Base-by-base conservation (phyloP, 2,888 invertebrate species). In the Coenonympha glycerion region DNA sequence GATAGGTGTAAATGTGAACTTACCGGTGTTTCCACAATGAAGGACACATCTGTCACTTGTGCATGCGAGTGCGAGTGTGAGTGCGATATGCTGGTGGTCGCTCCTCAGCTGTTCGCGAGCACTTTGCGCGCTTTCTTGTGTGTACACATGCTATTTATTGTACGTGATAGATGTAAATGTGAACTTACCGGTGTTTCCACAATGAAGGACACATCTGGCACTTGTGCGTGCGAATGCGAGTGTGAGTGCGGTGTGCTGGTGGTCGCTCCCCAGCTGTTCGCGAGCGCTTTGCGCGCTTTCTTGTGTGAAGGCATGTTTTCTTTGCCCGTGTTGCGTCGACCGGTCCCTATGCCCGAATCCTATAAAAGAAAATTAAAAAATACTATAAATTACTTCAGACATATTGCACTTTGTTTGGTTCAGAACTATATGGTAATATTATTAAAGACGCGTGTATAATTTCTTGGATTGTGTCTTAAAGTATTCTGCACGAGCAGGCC, bases 41-140 rank as follows among this genome's bases (percentile, higher is more conserved):
- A 93, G 30, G 92, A 91, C 59, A 92, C 88, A 60, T 93, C 93
- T 0, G 92, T 90, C 51, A 88, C 89, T 1, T 62, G 33, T 2
- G 61, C 37, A n/a, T 30, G 40, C n/a, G 46, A 3, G 16, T 36
- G 46, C 1, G 31, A 19, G 21, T 42, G 45, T 3, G 24, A 34
- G 56, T 74, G 79, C 8, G 86, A 87, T 8, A 88, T 88, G 54
- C 87, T 87, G 6, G 85, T 82, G 40, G 66, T 68, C 89, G 84
- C 82, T 28, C 77, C 79, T 93, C 95, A 95, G 42, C 91, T 90
- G 16, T 90, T 89, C 2, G 93, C 93, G 6, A 97, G 87, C 0
- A 95, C 94, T 79, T 96, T 96, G 1, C 96, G 87, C 0, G 93
- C 95, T 56, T 91, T 89, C 76, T 93, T 94, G 68, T 82, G 85